Evolutionary conservation across 2,797 vertebrate species (phyloP), one percentile per base, ranked within the genome.

Genomic region (Acipenser ruthenus): DNA sequence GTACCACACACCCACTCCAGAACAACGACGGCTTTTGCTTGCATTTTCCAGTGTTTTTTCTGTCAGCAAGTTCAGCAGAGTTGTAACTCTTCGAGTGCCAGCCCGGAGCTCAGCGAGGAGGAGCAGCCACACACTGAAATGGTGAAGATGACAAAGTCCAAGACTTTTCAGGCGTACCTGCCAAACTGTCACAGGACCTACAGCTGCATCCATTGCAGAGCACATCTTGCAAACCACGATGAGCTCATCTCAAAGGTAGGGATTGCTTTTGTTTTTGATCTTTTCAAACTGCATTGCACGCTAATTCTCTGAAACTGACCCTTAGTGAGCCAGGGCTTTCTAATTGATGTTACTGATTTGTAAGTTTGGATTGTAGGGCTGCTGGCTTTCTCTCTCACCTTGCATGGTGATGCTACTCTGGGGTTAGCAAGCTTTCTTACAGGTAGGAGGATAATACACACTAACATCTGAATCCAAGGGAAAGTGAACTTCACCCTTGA

Each of bases 141-240:
- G 96, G 96, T 97, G 84, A 98, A 96, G 85, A 95, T 97, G 96
- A 97, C 95, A 80, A 98, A 95, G 82, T 97, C 96, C 13, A 98
- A 94, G 85, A 98, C 96, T 70, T 99, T 99, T 88, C 96, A 97
- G 90, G 96, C 96, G 60, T 98, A 99, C 77, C 87, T 99, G 89
- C 94, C 95, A 0, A 89, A 82, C 77, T 97, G 96, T 79, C 96
- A 97, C 67, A 91, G 96, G 68, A 99, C 95, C 9, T 99, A 98
- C 86, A 99, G 96, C 89, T 99, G 96, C 71, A 95, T 96, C 81
- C 96, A 99, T 89, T 99, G 96, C 89, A 91, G 96, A 83, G 96
- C 96, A n/a, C 96, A 99, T 75, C 90, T 99, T 84, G 96, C 96
- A 82, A 98, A 95, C 75, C 96, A 99, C 0, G 96, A 99, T 62